phyloP scores from a whole-genome alignment of 2,113 vertebrate genomes.

The Tragelaphus scriptus region DNA sequence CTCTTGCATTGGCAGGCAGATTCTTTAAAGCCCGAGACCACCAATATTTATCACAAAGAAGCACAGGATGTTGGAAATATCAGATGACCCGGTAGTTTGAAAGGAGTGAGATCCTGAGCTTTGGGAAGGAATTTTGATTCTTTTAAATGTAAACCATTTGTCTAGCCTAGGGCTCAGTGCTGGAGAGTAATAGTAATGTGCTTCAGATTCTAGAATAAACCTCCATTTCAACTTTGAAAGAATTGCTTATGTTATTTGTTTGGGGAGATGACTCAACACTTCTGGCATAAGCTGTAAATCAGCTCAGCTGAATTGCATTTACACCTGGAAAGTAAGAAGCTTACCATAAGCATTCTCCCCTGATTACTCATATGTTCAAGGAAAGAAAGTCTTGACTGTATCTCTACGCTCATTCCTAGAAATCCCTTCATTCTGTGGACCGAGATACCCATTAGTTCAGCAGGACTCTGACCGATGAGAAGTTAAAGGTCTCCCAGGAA shows the following conservation, averaged over 20 bases:
- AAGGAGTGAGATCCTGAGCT: neutral
- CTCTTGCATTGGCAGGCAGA: neutral
- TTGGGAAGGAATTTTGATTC: neutral
- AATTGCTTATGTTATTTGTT: neutral
- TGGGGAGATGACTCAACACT: neutral
- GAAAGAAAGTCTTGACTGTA: neutral
- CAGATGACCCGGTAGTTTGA: neutral
- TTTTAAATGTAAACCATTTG: neutral
- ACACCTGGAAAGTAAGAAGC: neutral
- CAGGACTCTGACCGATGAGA: neutral
- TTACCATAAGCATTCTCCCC: neutral
- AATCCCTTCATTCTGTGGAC: neutral
- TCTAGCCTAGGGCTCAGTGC: neutral
- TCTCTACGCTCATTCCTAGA: neutral
- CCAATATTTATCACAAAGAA: neutral
- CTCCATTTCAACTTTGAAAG: slow-evolving; percentile 6
- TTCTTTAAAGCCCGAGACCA: neutral
- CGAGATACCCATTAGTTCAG: neutral
- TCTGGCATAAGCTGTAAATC: neutral
- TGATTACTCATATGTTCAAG: neutral
- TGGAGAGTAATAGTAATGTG: neutral
- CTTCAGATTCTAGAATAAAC: slow-evolving; percentile 29
- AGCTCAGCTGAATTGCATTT: neutral
- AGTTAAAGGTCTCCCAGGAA: neutral
- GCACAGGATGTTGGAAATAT: neutral